phyloP scores from a whole-genome alignment of 2,797 vertebrate species.

The Merluccius polli region DNA sequence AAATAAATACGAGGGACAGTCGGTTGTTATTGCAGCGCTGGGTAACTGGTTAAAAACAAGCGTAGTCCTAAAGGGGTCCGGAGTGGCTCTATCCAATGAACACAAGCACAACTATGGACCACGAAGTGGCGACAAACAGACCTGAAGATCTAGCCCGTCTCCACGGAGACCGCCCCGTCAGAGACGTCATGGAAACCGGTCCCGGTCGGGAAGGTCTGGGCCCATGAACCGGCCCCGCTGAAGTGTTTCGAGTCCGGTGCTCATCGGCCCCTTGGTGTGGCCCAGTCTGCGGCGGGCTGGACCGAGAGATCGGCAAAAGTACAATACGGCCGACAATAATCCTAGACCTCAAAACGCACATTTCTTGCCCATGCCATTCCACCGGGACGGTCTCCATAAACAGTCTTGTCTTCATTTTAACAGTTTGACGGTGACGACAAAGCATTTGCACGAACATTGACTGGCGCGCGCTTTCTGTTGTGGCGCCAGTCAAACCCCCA shows the following conservation, averaged over 20 bases:
- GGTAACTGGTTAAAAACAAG: constrained; percentile 39
- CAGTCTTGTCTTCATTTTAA: not conserved
- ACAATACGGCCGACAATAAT: not conserved
- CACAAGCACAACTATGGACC: not conserved
- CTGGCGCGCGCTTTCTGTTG: too few species aligned
- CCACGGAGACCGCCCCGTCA: not conserved
- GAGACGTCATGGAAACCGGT: not conserved
- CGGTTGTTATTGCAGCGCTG: constrained; percentile 64
- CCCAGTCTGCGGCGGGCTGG: not conserved
- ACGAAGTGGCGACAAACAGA: not conserved
- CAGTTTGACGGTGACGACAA: not conserved
- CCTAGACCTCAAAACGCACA: not conserved
- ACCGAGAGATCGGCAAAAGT: not conserved
- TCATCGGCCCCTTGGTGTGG: not conserved
- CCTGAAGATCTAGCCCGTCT: not conserved
- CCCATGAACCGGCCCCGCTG: not conserved
- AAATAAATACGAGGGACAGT: constrained; percentile 17
- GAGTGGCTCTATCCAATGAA: constrained; percentile 36
- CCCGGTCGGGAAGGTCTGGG: not conserved
- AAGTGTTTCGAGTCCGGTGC: not conserved
- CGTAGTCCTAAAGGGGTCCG: constrained; percentile 34
- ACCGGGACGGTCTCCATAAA: not conserved
- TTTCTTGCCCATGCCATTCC: not conserved
- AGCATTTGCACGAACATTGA: not conserved
- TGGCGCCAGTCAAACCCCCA: too few species aligned